Evolutionary conservation across 2,113 vertebrate species (phyloP).

Genomic region (Cyrtonyx montezumae): DNA sequence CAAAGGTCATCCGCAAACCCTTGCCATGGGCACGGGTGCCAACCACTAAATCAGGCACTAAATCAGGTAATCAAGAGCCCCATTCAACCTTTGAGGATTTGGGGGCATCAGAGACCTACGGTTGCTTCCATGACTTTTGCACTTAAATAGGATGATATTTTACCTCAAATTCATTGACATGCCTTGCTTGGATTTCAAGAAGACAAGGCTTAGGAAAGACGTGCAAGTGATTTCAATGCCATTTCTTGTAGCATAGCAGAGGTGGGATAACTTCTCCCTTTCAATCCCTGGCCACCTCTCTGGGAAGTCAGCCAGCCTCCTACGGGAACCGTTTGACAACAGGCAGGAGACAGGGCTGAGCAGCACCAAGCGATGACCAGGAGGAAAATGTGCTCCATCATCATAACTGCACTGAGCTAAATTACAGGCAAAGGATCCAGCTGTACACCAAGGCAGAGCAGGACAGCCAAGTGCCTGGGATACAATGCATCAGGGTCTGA

Average conservation of each 20-base stretch:
- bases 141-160: background rate
- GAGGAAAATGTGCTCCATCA: background rate
- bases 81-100: background rate
- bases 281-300: background rate
- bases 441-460: background rate
- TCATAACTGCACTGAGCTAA: background rate
- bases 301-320: background rate
- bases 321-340: accelerated
- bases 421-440: background rate
- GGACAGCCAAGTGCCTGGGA: background rate
- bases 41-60: too few species aligned
- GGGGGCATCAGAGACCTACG: background rate
- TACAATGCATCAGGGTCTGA: background rate
- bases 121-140: background rate
- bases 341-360: background rate
- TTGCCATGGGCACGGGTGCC: too few species aligned
- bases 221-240: background rate
- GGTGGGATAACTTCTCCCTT: background rate
- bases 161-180: background rate
- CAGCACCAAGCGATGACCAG: accelerated
- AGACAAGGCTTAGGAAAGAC: background rate
- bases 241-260: background rate
- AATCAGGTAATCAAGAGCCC: too few species aligned
- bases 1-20: too few species aligned
- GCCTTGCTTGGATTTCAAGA: background rate